phyloP scores from a whole-genome alignment of 2,113 vertebrate species.

The Hucho hucho region DNA sequence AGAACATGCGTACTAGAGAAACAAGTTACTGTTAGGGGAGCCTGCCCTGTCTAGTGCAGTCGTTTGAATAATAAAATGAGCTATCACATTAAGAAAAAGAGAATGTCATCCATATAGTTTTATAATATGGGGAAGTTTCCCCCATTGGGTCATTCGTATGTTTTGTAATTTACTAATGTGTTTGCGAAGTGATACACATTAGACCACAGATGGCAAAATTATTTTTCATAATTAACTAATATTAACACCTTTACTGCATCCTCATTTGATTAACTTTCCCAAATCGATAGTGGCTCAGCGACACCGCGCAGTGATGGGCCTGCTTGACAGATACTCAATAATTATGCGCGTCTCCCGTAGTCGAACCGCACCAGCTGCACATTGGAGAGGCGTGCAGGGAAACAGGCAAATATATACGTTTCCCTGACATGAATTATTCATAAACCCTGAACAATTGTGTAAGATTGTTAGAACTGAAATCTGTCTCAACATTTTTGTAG shows the following conservation, averaged over 20 bases:
- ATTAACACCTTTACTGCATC: neutral
- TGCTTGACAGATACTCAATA: constrained; percentile 35
- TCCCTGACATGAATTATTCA: constrained; percentile 60
- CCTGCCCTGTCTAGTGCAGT: neutral
- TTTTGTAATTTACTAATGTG: no score
- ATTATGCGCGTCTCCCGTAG: constrained; percentile 36
- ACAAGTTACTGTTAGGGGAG: neutral
- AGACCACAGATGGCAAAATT: neutral
- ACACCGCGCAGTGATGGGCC: constrained; percentile 12
- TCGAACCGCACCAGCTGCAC: constrained; percentile 54
- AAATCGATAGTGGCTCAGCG: constrained; percentile 11
- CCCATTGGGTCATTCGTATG: no score
- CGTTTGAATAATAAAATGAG: neutral
- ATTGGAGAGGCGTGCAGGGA: constrained; percentile 17
- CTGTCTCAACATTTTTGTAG: no score
- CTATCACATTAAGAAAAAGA: neutral
- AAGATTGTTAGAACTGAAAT: neutral
- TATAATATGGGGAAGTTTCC: no score
- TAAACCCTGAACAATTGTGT: constrained; percentile 26
- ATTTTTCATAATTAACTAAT: neutral
- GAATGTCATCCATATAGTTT: no score
- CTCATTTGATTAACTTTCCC: neutral
- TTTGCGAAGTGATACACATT: neutral
- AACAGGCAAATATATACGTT: constrained; percentile 48
- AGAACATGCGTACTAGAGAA: constrained; percentile 45